Evolutionary conservation across 2,888 invertebrate species (phyloP).

Genomic region (Nymphalis polychloros): DNA sequence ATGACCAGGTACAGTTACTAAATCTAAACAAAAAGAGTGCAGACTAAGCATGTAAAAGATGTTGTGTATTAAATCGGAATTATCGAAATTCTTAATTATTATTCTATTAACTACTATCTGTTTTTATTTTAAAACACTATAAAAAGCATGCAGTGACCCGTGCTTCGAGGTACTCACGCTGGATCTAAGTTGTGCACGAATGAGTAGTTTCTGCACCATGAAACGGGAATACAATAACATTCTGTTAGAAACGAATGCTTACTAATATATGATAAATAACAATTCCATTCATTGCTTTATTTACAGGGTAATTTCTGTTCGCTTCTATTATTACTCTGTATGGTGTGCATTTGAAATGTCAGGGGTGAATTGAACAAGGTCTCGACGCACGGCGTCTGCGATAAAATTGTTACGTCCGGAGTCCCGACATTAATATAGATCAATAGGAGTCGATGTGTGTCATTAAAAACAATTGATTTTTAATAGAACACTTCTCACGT

Average conservation of each 20-base stretch:
- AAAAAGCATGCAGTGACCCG: conserved; percentile 36
- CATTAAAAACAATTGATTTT: conserved; percentile 67
- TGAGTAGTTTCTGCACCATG: conserved; percentile 74
- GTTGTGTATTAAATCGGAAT: neutral
- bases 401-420: conserved; percentile 37
- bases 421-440: conserved; percentile 62
- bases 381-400: conserved; percentile 55
- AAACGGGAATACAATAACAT: conserved; percentile 48
- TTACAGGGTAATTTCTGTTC: neutral
- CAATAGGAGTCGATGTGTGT: conserved; percentile 69
- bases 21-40: neutral
- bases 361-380: conserved; percentile 60
- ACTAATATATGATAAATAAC: conserved; percentile 1
- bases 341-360: conserved; percentile 52
- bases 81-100: neutral
- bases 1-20: neutral
- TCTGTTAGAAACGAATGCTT: conserved; percentile 27
- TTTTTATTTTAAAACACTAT: neutral
- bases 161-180: conserved; percentile 63
- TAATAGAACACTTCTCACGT: conserved; percentile 41
- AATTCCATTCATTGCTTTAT: conserved; percentile 9
- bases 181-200: conserved; percentile 79
- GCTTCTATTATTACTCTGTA: neutral
- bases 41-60: neutral
- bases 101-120: neutral